Evolutionary conservation across 2,797 vertebrate genomes (phyloP).

Genomic region (Poeciliopsis paucimaculata): DNA sequence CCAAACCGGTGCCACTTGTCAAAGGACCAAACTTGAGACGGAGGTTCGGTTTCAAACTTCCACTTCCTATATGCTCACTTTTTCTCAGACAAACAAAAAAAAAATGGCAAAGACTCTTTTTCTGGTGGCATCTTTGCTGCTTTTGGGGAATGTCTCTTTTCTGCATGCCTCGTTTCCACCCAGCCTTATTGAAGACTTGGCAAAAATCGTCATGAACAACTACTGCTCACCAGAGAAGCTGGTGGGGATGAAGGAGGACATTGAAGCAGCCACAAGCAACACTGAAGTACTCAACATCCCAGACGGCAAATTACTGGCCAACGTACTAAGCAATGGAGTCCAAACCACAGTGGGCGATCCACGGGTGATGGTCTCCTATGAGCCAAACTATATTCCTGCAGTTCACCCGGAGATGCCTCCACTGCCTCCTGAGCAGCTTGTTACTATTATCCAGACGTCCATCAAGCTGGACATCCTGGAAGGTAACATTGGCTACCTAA

Average conservation of each 20-base stretch:
- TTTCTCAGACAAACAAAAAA: slow-evolving; percentile 25
- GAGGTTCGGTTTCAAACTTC: slow-evolving; percentile 49
- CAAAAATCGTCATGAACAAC: slow-evolving; percentile 90
- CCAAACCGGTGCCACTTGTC: slow-evolving; percentile 73
- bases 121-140: slow-evolving; percentile 64
- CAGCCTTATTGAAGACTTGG: slow-evolving; percentile 87
- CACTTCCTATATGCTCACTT: slow-evolving; percentile 8
- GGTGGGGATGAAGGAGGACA: slow-evolving; percentile 88
- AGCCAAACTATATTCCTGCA: slow-evolving; percentile 79
- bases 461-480: slow-evolving; percentile 88
- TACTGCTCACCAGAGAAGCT: slow-evolving; percentile 95
- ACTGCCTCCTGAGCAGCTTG: slow-evolving; percentile 83
- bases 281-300: slow-evolving; percentile 88
- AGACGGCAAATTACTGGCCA: slow-evolving; percentile 85
- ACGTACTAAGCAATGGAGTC: slow-evolving; percentile 85
- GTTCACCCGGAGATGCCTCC: slow-evolving; percentile 57
- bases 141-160: slow-evolving; percentile 58
- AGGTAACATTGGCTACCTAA: slow-evolving; percentile 89
- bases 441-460: slow-evolving; percentile 82
- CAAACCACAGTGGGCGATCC: slow-evolving; percentile 87
- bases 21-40: slow-evolving; percentile 57
- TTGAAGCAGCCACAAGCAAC: slow-evolving; percentile 84
- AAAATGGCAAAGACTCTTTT: slow-evolving; percentile 72
- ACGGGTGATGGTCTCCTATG: slow-evolving; percentile 87
- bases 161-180: slow-evolving; percentile 77